Percentiles rank a stretch among this genome's conserved stretches.
Evolutionary conservation across 2,797 vertebrate species (phyloP).

Genomic region (Smutsia temminckii): DNA sequence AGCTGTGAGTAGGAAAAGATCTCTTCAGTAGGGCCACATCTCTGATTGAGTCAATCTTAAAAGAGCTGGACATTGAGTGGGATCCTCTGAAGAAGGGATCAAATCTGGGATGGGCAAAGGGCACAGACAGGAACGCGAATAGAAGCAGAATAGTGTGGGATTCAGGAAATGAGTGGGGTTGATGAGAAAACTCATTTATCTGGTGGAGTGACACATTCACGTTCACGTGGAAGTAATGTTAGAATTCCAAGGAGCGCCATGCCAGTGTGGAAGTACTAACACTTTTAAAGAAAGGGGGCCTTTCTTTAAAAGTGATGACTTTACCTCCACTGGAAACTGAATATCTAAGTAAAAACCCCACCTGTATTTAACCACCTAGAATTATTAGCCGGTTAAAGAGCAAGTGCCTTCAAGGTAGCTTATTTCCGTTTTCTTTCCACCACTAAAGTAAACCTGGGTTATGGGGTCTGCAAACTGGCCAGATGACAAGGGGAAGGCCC

Average conservation of each 20-base stretch:
- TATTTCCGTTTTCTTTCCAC: conserved; percentile 4
- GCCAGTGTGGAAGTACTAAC: not conserved
- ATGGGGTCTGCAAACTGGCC: not conserved
- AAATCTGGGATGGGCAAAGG: not conserved
- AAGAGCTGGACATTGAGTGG: not conserved
- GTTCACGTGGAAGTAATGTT: not conserved
- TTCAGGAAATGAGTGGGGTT: not conserved
- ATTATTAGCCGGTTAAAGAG: not conserved
- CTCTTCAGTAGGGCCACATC: not conserved
- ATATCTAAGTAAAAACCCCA: not conserved
- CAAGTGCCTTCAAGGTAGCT: not conserved
- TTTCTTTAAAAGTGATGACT: not conserved
- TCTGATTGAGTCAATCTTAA: not conserved
- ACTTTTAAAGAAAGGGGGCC: not conserved
- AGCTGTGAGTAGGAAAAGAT: not conserved
- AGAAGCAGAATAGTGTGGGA: not conserved
- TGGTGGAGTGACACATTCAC: not conserved
- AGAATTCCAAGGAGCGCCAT: not conserved
- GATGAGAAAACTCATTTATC: not conserved
- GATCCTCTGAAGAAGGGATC: not conserved
- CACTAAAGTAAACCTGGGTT: not conserved
- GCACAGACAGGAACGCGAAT: not conserved
- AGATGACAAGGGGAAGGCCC: conserved; percentile 8
- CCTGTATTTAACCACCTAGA: not conserved
- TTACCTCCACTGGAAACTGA: not conserved